These are phyloP conservation scores for Haliclona indistincta DNA, from an alignment of 37 sponge, comb jelly and placozoan species.

Conservation along the genomic window DNA sequence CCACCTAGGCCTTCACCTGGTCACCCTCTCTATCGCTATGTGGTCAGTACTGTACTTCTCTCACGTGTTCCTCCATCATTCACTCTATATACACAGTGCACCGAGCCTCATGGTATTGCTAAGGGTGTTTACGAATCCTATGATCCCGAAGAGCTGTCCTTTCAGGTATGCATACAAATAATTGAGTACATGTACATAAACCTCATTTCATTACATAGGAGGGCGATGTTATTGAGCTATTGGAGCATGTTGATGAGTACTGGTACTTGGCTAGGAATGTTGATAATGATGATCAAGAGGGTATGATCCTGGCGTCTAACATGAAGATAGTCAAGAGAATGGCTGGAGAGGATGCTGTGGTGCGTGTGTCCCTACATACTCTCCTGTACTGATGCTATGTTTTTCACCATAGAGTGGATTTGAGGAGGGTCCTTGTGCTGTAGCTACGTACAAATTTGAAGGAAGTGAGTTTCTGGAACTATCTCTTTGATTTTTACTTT, in stretches of 20 bases:
- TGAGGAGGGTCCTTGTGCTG: slow-evolving; percentile 70
- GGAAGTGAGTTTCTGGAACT: slow-evolving; percentile 36
- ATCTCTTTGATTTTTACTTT: background rate
- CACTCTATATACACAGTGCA: slow-evolving; percentile 19
- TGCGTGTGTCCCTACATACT: background rate
- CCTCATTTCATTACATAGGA: background rate
- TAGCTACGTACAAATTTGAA: slow-evolving; percentile 40
- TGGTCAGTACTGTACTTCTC: slow-evolving; percentile 34
- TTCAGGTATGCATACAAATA: slow-evolving; percentile 20
- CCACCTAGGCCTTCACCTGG: slow-evolving; percentile 68
- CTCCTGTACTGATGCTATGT: background rate
- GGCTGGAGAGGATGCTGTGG: slow-evolving; percentile 41
- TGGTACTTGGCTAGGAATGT: slow-evolving; percentile 69
- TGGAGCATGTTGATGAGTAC: slow-evolving; percentile 54
- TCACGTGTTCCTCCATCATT: background rate
- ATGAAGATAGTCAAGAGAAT: slow-evolving; percentile 60
- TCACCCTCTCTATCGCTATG: slow-evolving; percentile 71
- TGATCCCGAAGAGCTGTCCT: slow-evolving; percentile 53
- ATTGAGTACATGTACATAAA: slow-evolving; percentile 1
- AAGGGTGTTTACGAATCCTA: slow-evolving; percentile 35
- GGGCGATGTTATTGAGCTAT: slow-evolving; percentile 71
- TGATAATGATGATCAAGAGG: slow-evolving; percentile 41
- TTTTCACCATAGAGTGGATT: slow-evolving; percentile 25
- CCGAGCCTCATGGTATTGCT: slow-evolving; percentile 72
- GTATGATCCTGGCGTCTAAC: slow-evolving; percentile 31